Base-by-base conservation (phyloP, 64 coral and sea anemone genomes). In the Cladopsammia gracilis region DNA sequence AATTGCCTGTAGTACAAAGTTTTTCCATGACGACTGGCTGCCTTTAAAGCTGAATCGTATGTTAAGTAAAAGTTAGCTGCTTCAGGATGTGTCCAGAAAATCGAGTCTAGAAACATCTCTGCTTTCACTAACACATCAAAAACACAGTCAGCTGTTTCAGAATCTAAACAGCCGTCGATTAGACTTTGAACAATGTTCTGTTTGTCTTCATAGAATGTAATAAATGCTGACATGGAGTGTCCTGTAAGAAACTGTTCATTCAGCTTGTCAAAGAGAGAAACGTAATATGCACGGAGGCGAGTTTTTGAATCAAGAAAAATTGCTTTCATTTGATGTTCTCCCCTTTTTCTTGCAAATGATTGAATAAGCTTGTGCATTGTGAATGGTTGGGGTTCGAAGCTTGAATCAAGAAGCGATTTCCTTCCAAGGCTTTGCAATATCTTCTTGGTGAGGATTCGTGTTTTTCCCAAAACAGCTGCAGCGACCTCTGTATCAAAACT, bases 351-450 rank as follows among this genome's bases (percentile, higher is more conserved):
- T 20, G 16, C 88, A 71, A 70, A 90, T 6, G 64, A 66, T 43
- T 81, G 76, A 4, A 90, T 3, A 13, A 90, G 51, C 7, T 25
- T 69, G 16, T 90, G 88, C 18, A 90, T 81, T 18, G 7, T 25
- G 22, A 73, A 83, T 73, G 16, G 44, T 1, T 7, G 18, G 9
- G 26, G 59, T 4, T 48, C 5, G 44, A 20, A 23, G 66, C 60
- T 71, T 46, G 58, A 73, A 48, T 91, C 89, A 44, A 73, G 5
- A 16, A 79, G 73, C 13, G 88, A 64, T 25, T 90, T 90, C 65
- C 88, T 79, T 26, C 20, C n/a, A 69, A 92, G 81, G 42, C 60
- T 57, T 8, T 75, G 8, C 47, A 92, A 42, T 4, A 25, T 66
- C 25, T 46, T 92, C 53, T 73, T 49, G 6, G 48, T 56, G 0